A percentile compares a stretch with the other conserved stretches of the same genome.
phyloP scores from a whole-genome alignment of 2,113 vertebrate species.

The Coptodon bakossiorum region DNA sequence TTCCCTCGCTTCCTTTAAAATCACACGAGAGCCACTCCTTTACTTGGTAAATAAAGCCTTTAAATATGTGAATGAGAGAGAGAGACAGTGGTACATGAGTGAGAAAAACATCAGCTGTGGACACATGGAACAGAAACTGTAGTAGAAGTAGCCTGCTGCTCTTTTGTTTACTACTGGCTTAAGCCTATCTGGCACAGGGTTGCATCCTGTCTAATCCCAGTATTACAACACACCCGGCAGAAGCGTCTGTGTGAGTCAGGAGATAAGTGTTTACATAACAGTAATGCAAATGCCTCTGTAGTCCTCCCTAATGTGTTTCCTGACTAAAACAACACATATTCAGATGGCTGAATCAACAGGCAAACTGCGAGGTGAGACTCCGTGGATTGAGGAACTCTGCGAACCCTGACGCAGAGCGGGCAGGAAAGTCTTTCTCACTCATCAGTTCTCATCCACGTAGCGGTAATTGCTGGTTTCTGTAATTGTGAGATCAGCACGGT shows the following conservation, averaged over 20 bases:
- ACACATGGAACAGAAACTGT: neutral
- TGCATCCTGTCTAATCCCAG: slow-evolving; percentile 55
- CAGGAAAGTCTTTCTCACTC: neutral
- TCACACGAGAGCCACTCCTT: neutral
- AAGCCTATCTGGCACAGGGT: slow-evolving; percentile 31
- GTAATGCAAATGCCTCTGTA: neutral
- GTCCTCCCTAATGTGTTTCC: neutral
- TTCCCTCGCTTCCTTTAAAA: neutral
- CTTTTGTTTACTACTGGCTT: slow-evolving; percentile 56
- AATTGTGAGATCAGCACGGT: neutral
- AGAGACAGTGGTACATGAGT: neutral
- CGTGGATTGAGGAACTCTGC: neutral
- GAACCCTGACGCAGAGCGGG: neutral
- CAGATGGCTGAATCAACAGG: neutral
- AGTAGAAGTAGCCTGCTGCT: neutral
- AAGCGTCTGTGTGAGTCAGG: slow-evolving; percentile 32
- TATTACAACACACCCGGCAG: slow-evolving; percentile 31
- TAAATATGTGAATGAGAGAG: neutral
- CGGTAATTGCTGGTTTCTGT: slow-evolving; percentile 29
- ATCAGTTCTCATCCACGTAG: neutral
- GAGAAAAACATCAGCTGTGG: neutral
- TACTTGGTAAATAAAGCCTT: neutral
- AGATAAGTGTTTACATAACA: slow-evolving; percentile 51
- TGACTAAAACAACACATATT: neutral
- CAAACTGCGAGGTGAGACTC: neutral